Evolutionary conservation across 2,797 vertebrate genomes (phyloP), one percentile per base, ranked within the genome.

Genomic region (Molothrus ater): DNA sequence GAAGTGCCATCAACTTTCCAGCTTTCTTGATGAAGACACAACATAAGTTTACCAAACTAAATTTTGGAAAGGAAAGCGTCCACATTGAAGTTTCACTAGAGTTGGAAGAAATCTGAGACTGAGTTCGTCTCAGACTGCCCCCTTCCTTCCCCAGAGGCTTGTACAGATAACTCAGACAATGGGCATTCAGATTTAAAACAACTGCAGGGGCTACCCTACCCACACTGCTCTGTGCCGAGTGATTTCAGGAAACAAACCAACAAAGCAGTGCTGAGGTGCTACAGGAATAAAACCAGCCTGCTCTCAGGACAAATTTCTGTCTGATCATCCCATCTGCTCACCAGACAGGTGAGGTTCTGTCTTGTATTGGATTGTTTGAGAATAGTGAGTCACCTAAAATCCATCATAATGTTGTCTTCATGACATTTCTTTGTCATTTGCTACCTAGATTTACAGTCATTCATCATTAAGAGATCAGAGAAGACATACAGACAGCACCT

Each of bases 321-420:
- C 66, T 76, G 19, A 88, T 72, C 91, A 79, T 47, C 34, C 71
- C 53, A 68, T 47, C 31, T 4, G 6, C 32, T 50, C 0, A 0
- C 42, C 83, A 93, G 85, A 91, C 75, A 91, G 48, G 56, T 57
- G 3, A 92, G n/a, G 28, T 68, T 95, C 64, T 74, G 60, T 64
- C 83, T 65, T 68, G 36, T 56, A 45, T n/a, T 48, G 40, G 60
- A 92, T 84, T 86, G 50, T 79, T 80, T 54, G n/a, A 82, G 45
- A 73, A 11, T 19, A 70, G 28, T 57, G 68, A 95, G 76, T 93
- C 91, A 91, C 70, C 51, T 22, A 79, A 91, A 90, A 91, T 80
- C 66, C 70, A 93, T 88, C 82, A 88, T 26, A 31, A 81, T 34
- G 7, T 53, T 53, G 50, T 69, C 56, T 90, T 90, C 13, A 7